phyloP scores from a whole-genome alignment of 2,888 invertebrate genomes.

The Heliconius erato region DNA sequence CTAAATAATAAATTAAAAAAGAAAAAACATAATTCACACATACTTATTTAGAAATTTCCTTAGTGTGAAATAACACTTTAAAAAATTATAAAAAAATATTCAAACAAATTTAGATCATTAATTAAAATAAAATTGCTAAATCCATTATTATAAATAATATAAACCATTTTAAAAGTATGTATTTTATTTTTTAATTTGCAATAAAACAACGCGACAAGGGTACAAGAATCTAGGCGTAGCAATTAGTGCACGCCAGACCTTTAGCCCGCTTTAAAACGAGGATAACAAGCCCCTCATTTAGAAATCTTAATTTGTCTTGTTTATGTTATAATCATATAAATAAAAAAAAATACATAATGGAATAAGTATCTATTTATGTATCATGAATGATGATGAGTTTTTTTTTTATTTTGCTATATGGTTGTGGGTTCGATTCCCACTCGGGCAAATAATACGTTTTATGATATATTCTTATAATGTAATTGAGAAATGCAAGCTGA shows the following conservation, averaged over 20 bases:
- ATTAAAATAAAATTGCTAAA: not conserved
- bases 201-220: not conserved
- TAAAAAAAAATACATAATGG: not conserved
- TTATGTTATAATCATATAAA: not conserved
- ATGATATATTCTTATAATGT: no score
- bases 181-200: not conserved
- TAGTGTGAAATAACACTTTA: no score
- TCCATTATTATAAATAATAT: not conserved
- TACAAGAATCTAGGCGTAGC: slow-evolving; percentile 28
- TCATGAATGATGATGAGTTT: not conserved
- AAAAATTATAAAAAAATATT: no score
- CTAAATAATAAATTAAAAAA: no score
- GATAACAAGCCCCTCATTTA: slow-evolving; percentile 35
- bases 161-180: not conserved
- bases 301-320: slow-evolving; percentile 29
- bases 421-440: no score
- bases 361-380: no score
- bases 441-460: no score
- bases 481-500: no score
- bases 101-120: not conserved
- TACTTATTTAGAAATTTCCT: no score
- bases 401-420: not conserved
- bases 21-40: no score
- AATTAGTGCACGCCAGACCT: slow-evolving; percentile 25
- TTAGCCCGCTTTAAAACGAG: slow-evolving; percentile 17